Evolutionary conservation across 2,888 invertebrate species (phyloP).

Genomic region (Tipula unca): DNA sequence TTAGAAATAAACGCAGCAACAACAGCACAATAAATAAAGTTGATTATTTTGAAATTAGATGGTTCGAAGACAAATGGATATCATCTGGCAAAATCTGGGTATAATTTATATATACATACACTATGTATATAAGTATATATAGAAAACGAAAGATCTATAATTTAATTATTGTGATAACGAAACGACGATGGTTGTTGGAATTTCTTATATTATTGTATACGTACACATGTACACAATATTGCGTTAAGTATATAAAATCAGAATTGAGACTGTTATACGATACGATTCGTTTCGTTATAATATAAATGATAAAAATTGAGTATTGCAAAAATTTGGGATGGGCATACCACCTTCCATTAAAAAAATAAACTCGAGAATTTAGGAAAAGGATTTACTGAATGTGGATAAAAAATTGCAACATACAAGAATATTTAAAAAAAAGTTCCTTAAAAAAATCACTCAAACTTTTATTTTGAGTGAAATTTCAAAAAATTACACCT

Average conservation of each 20-base stretch:
- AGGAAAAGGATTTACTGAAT: too few species aligned
- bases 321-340: not conserved
- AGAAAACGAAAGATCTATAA: not conserved
- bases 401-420: too few species aligned
- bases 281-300: not conserved
- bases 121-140: not conserved
- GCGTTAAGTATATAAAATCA: not conserved
- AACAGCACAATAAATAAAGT: not conserved
- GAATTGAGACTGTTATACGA: not conserved
- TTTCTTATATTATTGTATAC: not conserved
- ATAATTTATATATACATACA: not conserved
- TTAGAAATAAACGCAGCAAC: not conserved
- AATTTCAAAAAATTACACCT: too few species aligned
- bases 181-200: not conserved
- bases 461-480: too few species aligned
- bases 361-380: not conserved
- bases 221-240: not conserved
- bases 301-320: not conserved
- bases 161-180: not conserved
- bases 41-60: conserved; percentile 17
- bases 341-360: not conserved
- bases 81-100: conserved; percentile 26
- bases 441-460: too few species aligned
- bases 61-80: conserved; percentile 25
- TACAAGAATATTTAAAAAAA: too few species aligned